Evolutionary conservation across 2,797 vertebrate species (phyloP).

Genomic region (Alfaro cultratus): DNA sequence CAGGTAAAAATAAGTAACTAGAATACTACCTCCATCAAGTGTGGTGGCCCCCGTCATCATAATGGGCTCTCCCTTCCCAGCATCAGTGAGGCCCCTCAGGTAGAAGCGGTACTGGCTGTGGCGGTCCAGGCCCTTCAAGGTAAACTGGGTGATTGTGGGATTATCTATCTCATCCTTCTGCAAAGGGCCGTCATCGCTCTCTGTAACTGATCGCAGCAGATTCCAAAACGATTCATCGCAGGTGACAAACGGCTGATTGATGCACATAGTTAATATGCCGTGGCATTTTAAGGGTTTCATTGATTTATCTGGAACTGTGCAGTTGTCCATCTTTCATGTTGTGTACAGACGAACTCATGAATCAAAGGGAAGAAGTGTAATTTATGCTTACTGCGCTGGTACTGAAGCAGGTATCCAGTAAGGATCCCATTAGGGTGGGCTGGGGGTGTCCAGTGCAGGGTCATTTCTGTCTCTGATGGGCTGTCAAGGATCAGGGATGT

Average conservation of each 20-base stretch:
- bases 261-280: slow-evolving; percentile 46
- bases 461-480: slow-evolving; percentile 85
- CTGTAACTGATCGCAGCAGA: slow-evolving; percentile 66
- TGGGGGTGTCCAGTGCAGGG: slow-evolving; percentile 85
- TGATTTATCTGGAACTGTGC: slow-evolving; percentile 41
- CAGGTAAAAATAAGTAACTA: not conserved
- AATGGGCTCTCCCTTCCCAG: slow-evolving; percentile 80
- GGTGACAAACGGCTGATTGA: slow-evolving; percentile 39
- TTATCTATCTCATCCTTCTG: slow-evolving; percentile 71
- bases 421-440: slow-evolving; percentile 83
- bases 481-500: slow-evolving; percentile 81
- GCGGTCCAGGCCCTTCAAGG: slow-evolving; percentile 79
- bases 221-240: slow-evolving; percentile 44
- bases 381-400: slow-evolving; percentile 78
- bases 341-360: not conserved
- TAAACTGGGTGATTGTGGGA: slow-evolving; percentile 66
- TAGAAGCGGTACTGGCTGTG: slow-evolving; percentile 85
- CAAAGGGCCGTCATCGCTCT: slow-evolving; percentile 70
- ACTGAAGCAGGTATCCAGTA: slow-evolving; percentile 83
- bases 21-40: slow-evolving; percentile 81
- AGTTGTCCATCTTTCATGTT: not conserved
- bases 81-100: slow-evolving; percentile 81
- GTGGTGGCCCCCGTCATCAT: slow-evolving; percentile 83
- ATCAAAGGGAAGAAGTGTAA: slow-evolving; percentile 7
- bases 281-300: slow-evolving; percentile 26